Conservation (phyloP, 2,113 vertebrate species). For the Alectura lathami region DNA sequence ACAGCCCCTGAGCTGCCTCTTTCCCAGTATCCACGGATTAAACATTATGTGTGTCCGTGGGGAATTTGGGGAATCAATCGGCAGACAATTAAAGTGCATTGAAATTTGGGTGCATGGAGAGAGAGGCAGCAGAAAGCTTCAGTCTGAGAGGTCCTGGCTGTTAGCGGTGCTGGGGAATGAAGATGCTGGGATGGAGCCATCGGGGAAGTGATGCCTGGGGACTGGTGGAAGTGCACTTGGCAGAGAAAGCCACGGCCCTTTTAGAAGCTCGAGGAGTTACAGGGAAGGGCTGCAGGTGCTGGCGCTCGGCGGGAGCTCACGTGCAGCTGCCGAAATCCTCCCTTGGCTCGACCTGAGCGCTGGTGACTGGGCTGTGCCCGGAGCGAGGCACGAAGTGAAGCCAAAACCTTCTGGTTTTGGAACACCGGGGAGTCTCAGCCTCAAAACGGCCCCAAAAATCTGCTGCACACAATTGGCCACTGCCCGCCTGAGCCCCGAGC, state of each 20-base stretch:
- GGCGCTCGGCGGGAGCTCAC: background rate
- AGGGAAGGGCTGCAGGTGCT: background rate
- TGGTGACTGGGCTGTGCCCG: fast-evolving
- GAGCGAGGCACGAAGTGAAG: background rate
- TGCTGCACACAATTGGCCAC: background rate
- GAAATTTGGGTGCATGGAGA: background rate
- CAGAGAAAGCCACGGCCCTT: background rate
- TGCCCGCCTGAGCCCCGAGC: background rate
- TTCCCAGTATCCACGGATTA: background rate
- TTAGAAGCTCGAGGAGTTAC: background rate
- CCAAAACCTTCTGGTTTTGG: background rate
- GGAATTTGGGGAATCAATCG: slow-evolving; percentile 3
- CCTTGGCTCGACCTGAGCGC: background rate
- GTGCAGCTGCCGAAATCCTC: background rate
- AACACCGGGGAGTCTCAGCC: background rate
- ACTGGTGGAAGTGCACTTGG: slow-evolving; percentile 26
- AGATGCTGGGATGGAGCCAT: slow-evolving; percentile 1
- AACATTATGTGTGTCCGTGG: background rate
- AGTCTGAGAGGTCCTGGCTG: background rate
- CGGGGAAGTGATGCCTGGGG: slow-evolving; percentile 7
- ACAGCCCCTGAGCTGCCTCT: background rate
- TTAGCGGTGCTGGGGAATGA: slow-evolving; percentile 15
- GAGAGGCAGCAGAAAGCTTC: background rate
- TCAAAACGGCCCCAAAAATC: background rate
- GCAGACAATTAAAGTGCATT: background rate